Evolutionary conservation across 64 coral and sea anemone species (phyloP).

Genomic region (Actinia equina): DNA sequence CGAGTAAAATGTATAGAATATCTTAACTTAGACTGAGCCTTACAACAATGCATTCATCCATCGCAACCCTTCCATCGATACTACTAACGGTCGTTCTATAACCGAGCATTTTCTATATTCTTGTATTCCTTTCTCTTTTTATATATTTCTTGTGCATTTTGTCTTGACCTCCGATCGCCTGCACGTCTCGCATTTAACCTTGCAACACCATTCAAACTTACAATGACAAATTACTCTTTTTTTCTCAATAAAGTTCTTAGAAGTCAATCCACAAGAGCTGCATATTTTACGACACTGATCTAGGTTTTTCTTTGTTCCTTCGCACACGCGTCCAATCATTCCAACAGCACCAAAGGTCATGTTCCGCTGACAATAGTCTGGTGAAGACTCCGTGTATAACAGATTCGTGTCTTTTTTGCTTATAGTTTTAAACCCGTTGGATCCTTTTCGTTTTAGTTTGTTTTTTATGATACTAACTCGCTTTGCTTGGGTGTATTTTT

Average conservation of each 20-base stretch:
- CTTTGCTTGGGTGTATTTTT: slow-evolving; percentile 51
- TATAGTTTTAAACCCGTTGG: slow-evolving; percentile 13
- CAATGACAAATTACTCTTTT: slow-evolving; percentile 46
- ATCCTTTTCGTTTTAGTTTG: slow-evolving; percentile 11
- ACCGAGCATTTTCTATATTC: no score
- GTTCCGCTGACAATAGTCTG: slow-evolving; percentile 61
- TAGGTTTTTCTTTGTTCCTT: slow-evolving; percentile 19
- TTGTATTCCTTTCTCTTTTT: no score
- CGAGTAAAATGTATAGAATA: not conserved
- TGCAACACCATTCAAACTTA: slow-evolving; percentile 76
- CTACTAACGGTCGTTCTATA: no score
- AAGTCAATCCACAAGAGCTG: slow-evolving; percentile 28
- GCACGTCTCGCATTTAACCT: slow-evolving; percentile 30
- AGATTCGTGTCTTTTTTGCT: slow-evolving; percentile 31
- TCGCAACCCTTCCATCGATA: no score
- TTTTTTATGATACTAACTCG: slow-evolving; percentile 9
- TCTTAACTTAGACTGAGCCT: not conserved
- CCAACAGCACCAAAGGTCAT: slow-evolving; percentile 43
- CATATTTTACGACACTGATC: slow-evolving; percentile 44
- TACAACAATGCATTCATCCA: not conserved
- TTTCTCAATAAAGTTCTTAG: not conserved
- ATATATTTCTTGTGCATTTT: not conserved
- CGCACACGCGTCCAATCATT: slow-evolving; percentile 50
- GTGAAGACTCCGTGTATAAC: slow-evolving; percentile 44
- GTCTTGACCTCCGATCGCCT: not conserved